Conservation (phyloP, 2,888 invertebrate genomes). For the Oxytorus armatus region DNA sequence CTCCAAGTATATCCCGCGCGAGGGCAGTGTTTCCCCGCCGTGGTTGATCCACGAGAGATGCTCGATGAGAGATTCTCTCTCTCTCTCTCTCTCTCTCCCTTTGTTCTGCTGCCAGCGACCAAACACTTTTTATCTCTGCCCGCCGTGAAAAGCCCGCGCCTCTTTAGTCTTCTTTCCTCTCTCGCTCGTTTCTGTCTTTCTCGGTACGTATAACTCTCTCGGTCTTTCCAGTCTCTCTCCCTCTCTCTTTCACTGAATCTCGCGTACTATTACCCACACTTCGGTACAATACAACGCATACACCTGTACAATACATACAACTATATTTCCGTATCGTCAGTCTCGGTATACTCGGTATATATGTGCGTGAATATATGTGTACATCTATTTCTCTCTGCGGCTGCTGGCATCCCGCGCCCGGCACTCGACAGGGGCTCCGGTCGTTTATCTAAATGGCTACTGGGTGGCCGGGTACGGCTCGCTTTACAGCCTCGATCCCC, state of each 20-base stretch:
- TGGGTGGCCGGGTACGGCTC: constrained; percentile 78
- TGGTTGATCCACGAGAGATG: constrained; percentile 9
- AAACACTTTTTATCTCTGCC: constrained; percentile 75
- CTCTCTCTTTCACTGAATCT: constrained; percentile 25
- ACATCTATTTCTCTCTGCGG: constrained; percentile 68
- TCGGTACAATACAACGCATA: constrained; percentile 43
- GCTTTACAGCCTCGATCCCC: constrained; percentile 66
- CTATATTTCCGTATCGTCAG: constrained; percentile 35
- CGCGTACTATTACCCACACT: constrained; percentile 51
- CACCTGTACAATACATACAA: too few relatives aligned
- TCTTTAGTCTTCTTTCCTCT: constrained; percentile 65
- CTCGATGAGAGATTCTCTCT: constrained; percentile 30
- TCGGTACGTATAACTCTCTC: constrained; percentile 36
- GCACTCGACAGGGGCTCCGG: constrained; percentile 80
- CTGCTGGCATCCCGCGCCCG: constrained; percentile 76
- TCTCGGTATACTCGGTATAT: constrained; percentile 24
- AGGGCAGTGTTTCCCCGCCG: constrained; percentile 21
- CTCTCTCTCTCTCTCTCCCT: constrained; percentile 63
- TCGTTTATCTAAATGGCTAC: constrained; percentile 84
- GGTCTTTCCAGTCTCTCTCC: constrained; percentile 39
- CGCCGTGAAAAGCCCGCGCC: constrained; percentile 62
- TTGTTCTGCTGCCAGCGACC: constrained; percentile 75
- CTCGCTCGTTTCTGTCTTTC: constrained; percentile 40
- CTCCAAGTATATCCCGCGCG: constrained; percentile 34
- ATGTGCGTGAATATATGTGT: constrained; percentile 38